Evolutionary conservation across 2,888 invertebrate genomes (phyloP), one percentile per base, ranked within the genome.

Genomic region (Portevinia maculata): DNA sequence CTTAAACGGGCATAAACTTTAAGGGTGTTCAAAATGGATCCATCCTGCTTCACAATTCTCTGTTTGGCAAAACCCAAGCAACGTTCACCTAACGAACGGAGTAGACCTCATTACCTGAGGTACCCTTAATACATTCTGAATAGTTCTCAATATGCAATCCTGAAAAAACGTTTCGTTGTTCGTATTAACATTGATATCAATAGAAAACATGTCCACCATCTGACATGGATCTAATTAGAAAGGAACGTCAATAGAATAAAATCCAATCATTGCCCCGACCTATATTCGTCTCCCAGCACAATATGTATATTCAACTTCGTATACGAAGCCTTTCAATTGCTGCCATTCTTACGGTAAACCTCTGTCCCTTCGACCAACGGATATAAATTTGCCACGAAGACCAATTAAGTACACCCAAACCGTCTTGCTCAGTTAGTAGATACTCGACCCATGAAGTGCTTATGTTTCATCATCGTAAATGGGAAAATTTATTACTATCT

Each of bases 241-340:
- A 32, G n/a, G 6, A 32, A 46, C 30, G 28, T 34, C 21, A 46
- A 32, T 48, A 21, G 13, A 28, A 41, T 1, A 41, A n/a, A 28
- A 11, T 6, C n/a, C 9, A 17, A 30, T 30, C 21, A 46, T 34
- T 24, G 24, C 8, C 6, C 17, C 44, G 19, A 37, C 39, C 15
- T 19, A 3, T 9, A 39, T 57, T 9, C 15, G 1, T 17, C 32
- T 15, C 37, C 13, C 8, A 21, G 34, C 57, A 59, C n/a, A n/a
- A n/a, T n/a, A n/a, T n/a, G n/a, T 15, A 52, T 44, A 32, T 21
- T 44, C 17, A 13, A 15, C 37, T 74, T 44, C 32, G 41, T 28
- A 24, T 24, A 60, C 30, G 75, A 75, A 75, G 69, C 75, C 75
- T 37, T 28, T 69, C 60, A 75, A 75, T 60, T 34, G 15, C 19